Evolutionary conservation across 2,888 invertebrate species (phyloP), one percentile per base, ranked within the genome.

Genomic region (Campoletis raptor): DNA sequence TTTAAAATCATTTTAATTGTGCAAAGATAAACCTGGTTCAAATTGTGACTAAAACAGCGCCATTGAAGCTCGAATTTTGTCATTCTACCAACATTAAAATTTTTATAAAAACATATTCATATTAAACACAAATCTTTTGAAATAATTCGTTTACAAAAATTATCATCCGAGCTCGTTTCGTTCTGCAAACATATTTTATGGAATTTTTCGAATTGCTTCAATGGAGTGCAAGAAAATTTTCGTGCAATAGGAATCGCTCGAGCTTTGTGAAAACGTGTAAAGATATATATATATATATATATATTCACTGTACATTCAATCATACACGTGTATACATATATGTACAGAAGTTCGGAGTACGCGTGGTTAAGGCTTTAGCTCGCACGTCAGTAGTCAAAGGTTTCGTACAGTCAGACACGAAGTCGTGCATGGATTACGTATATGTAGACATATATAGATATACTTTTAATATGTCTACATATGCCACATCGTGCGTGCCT

Each of bases 361-460:
- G 69, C 37, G 52, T 37, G 69, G 70, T 40, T 61, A n/a, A 36
- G 57, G 57, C 42, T 69, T 73, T n/a, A 52, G 70, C 83, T 52
- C n/a, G 37, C 74, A 18, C 69, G 76, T 48, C 69, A 80, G 72
- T 80, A 76, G 69, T 84, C 80, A 84, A 84, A 84, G 80, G 37
- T 61, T 30, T 18, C 36, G 69, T 70, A 52, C 54, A 80, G 80
- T 76, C 80, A 80, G 80, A 80, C 76, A 52, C 69, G 30, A 76
- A 37, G 82, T 69, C 70, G 73, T 30, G 37, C 76, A 64, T 81
- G 84, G 70, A 69, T 81, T 78, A 80, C 36, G 18, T 57, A 45
- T 74, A 40, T 42, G 24, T 45, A 21, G 5, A 48, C 9, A 40
- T 40, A 40, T 24, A 61, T 12, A 52, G 18, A 52, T n/a, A 18